These are phyloP conservation scores for Aphaenogaster ashmeadi DNA, from an alignment of 1,140 invertebrate genomes.

Conservation along the genomic window DNA sequence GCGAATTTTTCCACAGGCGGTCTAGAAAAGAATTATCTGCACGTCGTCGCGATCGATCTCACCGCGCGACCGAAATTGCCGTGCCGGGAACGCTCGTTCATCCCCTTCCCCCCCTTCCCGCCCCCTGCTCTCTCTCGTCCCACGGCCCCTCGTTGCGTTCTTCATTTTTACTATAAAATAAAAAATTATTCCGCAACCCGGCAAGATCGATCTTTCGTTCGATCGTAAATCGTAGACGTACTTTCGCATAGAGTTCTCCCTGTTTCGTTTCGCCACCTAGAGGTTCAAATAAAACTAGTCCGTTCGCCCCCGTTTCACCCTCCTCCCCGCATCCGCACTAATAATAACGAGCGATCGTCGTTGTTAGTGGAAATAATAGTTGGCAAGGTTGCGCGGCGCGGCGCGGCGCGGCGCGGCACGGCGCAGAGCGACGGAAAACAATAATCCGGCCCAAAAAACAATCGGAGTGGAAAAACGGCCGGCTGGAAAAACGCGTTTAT, in stretches of 20 bases:
- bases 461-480: constrained; percentile 82
- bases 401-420: constrained; percentile 10
- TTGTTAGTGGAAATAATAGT: constrained; percentile 46
- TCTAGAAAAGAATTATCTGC: constrained; percentile 63
- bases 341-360: constrained; percentile 47
- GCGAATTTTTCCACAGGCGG: constrained; percentile 61
- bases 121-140: not conserved
- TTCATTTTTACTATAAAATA: constrained; percentile 46
- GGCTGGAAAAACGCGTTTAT: constrained; percentile 82
- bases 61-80: constrained; percentile 52
- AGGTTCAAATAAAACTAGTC: constrained; percentile 32
- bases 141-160: constrained; percentile 25
- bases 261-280: constrained; percentile 24
- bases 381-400: constrained; percentile 37
- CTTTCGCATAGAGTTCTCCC: not conserved
- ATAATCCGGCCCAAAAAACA: constrained; percentile 81
- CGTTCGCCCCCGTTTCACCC: not conserved
- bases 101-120: not conserved
- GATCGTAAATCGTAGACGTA: constrained; percentile 56
- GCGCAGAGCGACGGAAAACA: constrained; percentile 66
- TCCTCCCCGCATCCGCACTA: not conserved
- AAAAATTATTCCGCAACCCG: constrained; percentile 52
- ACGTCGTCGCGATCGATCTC: constrained; percentile 63
- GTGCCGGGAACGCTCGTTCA: constrained; percentile 29
- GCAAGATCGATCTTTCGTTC: constrained; percentile 45